Base-by-base conservation (phyloP, 1,140 invertebrate species). In the Bombus pyrosoma region DNA sequence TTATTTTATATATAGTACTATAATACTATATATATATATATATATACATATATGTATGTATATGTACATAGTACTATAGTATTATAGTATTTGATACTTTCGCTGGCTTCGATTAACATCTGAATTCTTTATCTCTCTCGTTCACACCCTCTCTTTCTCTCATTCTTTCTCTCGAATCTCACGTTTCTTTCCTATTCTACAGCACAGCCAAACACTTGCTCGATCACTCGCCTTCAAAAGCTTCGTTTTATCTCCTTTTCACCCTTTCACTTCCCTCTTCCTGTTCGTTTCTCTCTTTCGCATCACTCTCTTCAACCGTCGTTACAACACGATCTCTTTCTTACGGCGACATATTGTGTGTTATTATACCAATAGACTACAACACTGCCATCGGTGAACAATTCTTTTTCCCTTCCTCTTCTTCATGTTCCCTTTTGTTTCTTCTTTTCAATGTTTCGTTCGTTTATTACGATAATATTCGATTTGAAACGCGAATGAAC, bases 161-260 rank as follows among this genome's bases (percentile, higher is more conserved):
- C 75, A 81, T 34, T 85, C 85, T 75, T 75, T 62, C 68, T 83
- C 53, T 72, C 73, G 53, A 75, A 81, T 75, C 28, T 81, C 59
- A 39, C 53, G 57, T 69, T 92, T 81, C 83, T 89, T 89, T 76
- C 89, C 93, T 95, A 94, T 90, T 92, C 93, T 93, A 95, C 93
- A 94, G 93, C 94, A 95, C 94, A 95, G 94, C 94, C 94, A 95
- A 93, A 95, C 93, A 94, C 91, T 95, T 94, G 91, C 92, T 93
- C 92, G 91, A 93, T 94, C 93, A 92, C 90, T 93, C 93, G 78
- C 71, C 73, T 84, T 91, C 83, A 83, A 89, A 76, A 79, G 83
- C 85, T 87, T 83, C 85, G 75, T 85, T 86, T 68, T 77, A 47
- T 71, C 59, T 66, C 62, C 84, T 69, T 22, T 57, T 86, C 25